Evolutionary conservation across 2,797 vertebrate genomes (phyloP).

Genomic region (Silurus aristotelis): DNA sequence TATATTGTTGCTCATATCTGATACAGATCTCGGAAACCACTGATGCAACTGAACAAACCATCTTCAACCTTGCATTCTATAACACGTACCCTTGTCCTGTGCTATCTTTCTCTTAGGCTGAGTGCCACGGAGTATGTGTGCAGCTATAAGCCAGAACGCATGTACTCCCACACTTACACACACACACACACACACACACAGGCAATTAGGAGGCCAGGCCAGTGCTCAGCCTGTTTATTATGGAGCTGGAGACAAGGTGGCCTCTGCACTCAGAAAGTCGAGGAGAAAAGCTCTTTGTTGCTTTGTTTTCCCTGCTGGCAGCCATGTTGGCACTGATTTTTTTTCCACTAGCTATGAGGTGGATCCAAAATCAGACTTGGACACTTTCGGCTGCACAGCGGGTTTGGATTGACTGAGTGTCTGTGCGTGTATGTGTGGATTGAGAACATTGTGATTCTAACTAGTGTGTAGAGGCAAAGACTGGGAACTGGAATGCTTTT

Average conservation of each 20-base stretch:
- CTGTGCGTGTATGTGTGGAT: neutral
- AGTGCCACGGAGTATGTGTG: neutral
- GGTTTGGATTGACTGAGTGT: neutral
- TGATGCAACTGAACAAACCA: neutral
- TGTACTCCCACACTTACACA: conserved; percentile 44
- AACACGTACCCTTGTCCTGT: neutral
- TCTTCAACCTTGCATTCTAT: neutral
- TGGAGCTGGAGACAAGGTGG: conserved; percentile 50
- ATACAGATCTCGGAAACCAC: neutral
- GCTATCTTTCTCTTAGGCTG: neutral
- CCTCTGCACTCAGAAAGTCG: conserved; percentile 29
- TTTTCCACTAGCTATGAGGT: conserved; percentile 37
- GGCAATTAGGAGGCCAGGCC: conserved; percentile 58
- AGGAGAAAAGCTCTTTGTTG: conserved; percentile 44
- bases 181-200: conserved; percentile 57
- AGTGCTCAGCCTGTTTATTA: conserved; percentile 39
- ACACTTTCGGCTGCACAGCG: conserved; percentile 18
- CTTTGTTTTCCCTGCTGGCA: conserved; percentile 49
- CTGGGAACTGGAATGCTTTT: neutral
- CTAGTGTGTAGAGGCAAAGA: no score
- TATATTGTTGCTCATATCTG: no score
- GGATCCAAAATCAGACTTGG: conserved; percentile 27
- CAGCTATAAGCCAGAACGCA: neutral
- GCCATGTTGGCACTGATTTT: conserved; percentile 33
- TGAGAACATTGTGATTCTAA: neutral